Percentiles rank a stretch among this genome's conserved stretches.
Evolutionary conservation across 2,888 invertebrate genomes (phyloP).

Genomic region (Anoplius nigerrimus): DNA sequence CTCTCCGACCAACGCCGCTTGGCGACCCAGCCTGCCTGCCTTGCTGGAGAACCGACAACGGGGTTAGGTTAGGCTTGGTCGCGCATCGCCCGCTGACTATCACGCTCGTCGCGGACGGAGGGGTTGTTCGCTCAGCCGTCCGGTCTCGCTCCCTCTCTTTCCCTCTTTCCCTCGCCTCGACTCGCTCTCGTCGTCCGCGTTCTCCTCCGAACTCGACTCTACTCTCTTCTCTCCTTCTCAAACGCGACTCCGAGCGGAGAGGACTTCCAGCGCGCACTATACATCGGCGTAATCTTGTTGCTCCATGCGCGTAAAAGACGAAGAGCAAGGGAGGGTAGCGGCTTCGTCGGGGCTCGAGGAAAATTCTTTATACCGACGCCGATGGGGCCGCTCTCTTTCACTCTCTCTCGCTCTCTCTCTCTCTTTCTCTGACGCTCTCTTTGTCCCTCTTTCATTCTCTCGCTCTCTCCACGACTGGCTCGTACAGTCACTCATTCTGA

Average conservation of each 20-base stretch:
- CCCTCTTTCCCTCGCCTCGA: constrained; percentile 19
- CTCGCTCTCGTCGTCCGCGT: constrained; percentile 18
- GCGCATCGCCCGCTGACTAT: constrained; percentile 63
- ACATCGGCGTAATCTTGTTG: constrained; percentile 68
- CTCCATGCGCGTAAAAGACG: constrained; percentile 56
- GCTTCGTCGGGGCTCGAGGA: constrained; percentile 34
- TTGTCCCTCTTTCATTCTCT: constrained; percentile 15
- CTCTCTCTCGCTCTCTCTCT: constrained; percentile 15
- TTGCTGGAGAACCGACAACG: constrained; percentile 74
- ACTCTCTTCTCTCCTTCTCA: constrained; percentile 9
- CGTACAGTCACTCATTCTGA: not conserved
- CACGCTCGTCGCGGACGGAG: constrained; percentile 56
- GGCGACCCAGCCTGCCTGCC: constrained; percentile 76
- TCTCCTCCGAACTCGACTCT: constrained; percentile 43
- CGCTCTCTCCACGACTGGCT: too few relatives aligned
- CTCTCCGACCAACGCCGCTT: constrained; percentile 76
- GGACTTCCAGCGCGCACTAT: constrained; percentile 52
- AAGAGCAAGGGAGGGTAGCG: constrained; percentile 52
- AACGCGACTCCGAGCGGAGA: constrained; percentile 30
- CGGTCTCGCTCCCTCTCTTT: constrained; percentile 41
- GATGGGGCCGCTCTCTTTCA: constrained; percentile 20
- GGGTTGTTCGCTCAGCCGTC: constrained; percentile 22
- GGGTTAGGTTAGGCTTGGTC: constrained; percentile 66
- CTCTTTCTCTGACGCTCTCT: not conserved
- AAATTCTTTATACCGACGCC: constrained; percentile 60